phyloP scores from a whole-genome alignment of 2,888 invertebrate species.

The Ashinkailepas kermadecensis region DNA sequence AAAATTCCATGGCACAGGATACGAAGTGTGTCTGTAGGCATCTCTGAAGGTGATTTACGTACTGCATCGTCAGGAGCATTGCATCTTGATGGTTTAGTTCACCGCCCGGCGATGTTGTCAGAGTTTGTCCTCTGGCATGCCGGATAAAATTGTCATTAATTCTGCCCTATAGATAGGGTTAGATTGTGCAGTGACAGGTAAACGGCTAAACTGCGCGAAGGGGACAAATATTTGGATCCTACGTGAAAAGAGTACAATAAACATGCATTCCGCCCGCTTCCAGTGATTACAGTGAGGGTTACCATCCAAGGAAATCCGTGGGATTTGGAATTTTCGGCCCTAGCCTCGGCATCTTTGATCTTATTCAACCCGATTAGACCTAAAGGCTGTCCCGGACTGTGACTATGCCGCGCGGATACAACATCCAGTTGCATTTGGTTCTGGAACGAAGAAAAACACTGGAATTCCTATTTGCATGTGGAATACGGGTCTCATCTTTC shows the following conservation, averaged over 20 bases:
- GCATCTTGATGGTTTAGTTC: too few relatives aligned
- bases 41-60: too few relatives aligned
- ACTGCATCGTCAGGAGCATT: too few relatives aligned
- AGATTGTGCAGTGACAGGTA: conserved; percentile 10
- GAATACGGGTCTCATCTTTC: too few relatives aligned
- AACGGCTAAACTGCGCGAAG: background rate
- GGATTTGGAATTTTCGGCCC: background rate
- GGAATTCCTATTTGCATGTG: too few relatives aligned
- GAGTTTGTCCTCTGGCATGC: background rate
- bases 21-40: too few relatives aligned
- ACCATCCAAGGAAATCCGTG: background rate
- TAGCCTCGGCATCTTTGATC: background rate
- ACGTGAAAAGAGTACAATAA: conserved; percentile 12
- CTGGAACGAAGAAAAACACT: too few relatives aligned
- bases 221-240: conserved; percentile 15
- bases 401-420: too few relatives aligned
- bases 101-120: background rate
- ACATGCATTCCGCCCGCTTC: conserved; percentile 3
- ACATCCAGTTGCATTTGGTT: too few relatives aligned
- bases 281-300: background rate
- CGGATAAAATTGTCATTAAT: conserved; percentile 6
- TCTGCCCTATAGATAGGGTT: conserved; percentile 16
- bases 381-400: too few relatives aligned
- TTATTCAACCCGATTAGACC: background rate
- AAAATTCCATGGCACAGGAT: too few relatives aligned